Evolutionary conservation across 2,797 vertebrate genomes (phyloP), one percentile per base, ranked within the genome.

Genomic region (Melanotaenia maccullochi): DNA sequence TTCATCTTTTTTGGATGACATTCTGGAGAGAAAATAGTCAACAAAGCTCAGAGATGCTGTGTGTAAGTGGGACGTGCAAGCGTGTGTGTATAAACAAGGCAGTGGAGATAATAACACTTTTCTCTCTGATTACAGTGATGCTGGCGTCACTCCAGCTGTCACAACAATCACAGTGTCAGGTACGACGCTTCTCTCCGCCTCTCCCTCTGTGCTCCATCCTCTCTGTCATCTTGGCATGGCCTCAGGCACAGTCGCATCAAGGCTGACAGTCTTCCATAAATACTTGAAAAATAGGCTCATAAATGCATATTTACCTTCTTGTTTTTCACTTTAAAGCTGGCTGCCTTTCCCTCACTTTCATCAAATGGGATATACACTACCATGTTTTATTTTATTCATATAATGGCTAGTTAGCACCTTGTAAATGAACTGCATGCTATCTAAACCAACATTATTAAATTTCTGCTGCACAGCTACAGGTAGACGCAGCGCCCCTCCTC

Each of bases 141-240:
- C 98, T 4, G 98, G 98, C 85, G 93, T 98, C 90, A 96, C 92
- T 91, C 97, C 97, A 80, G 90, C 95, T 0, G 87, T 97, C 81
- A 96, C 96, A 22, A 90, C 96, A 72, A 94, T 97, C 91, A 96
- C 96, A 4, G 96, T 96, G 81, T 97, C 97, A 94, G 97, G 98
- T 99, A 93, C 40, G 73, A 60, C 54, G 54, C 70, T 71, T 60
- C 65, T 60, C 73, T 75, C 58, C 56, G 30, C 49, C 55, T 73
- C 64, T 55, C 33, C 49, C 44, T 73, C 70, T 67, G 68, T 58
- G 20, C 68, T 75, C 42, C 55, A 47, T 81, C 70, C 54, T 74
- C 60, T 68, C 76, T 71, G 71, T 76, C 13, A 20, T 61, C 63
- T 73, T 79, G 57, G 65, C 60, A 24, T 60, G 69, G 80, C 85